A percentile compares a stretch with the other conserved stretches of the same genome.
Conservation (phyloP, 2,797 vertebrate genomes). For the Sebastes hubbsi region DNA sequence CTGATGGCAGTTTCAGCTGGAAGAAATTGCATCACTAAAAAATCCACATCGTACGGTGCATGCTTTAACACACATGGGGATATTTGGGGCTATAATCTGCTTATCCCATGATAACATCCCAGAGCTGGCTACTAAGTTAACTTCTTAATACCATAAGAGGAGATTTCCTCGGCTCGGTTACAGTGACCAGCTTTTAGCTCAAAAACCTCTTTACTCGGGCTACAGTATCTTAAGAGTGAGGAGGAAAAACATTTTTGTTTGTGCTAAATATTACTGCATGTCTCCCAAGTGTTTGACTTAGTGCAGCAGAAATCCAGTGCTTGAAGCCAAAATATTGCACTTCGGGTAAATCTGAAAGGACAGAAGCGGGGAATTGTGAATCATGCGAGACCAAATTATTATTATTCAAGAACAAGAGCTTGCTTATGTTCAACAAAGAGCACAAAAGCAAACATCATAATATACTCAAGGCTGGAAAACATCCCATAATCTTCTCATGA, state of each 20-base stretch:
- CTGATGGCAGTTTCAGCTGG: constrained; percentile 15
- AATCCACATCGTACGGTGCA: constrained; percentile 37
- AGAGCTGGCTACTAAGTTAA: constrained; percentile 62
- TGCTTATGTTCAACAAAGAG: constrained; percentile 33
- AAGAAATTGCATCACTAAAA: constrained; percentile 36
- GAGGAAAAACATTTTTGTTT: constrained; percentile 37
- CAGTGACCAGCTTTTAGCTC: constrained; percentile 60
- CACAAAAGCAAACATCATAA: constrained; percentile 3
- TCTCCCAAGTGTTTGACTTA: constrained; percentile 31
- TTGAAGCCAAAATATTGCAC: constrained; percentile 22
- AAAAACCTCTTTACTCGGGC: constrained; percentile 55
- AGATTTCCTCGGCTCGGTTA: constrained; percentile 69
- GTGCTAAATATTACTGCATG: constrained; percentile 25
- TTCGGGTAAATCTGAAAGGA: constrained; percentile 16
- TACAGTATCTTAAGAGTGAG: constrained; percentile 28
- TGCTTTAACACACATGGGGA: constrained; percentile 55
- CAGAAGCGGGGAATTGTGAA: constrained; percentile 23
- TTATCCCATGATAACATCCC: constrained; percentile 66
- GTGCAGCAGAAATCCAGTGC: constrained; percentile 7
- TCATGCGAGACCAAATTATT: constrained; percentile 30
- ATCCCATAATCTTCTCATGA: not conserved
- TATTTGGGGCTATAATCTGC: constrained; percentile 69
- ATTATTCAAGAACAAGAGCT: constrained; percentile 21
- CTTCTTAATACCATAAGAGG: constrained; percentile 71
- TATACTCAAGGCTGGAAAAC: not conserved